A percentile compares a stretch with the other conserved stretches of the same genome.
Evolutionary conservation across 2,888 invertebrate species (phyloP).

Genomic region (Hydropsyche betteni): DNA sequence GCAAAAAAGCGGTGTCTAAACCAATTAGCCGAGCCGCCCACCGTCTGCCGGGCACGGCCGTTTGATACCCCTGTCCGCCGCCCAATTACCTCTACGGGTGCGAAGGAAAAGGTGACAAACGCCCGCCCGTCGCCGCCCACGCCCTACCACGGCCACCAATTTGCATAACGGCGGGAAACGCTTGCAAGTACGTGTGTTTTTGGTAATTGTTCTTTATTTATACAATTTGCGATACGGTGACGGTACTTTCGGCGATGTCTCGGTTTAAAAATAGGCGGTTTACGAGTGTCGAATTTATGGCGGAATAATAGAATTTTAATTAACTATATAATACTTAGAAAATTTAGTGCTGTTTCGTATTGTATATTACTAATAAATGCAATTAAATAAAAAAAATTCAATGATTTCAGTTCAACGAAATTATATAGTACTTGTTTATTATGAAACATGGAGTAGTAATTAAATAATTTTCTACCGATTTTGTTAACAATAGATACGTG

Average conservation of each 20-base stretch:
- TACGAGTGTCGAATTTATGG: not conserved
- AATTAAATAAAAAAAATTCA: no score
- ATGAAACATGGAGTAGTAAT: no score
- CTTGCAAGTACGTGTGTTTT: not conserved
- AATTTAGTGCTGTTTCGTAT: no score
- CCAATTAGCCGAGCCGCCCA: slow-evolving; percentile 40
- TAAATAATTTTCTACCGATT: no score
- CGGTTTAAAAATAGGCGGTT: not conserved
- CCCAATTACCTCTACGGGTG: slow-evolving; percentile 35
- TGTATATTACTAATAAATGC: no score
- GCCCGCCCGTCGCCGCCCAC: not conserved
- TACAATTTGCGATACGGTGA: not conserved
- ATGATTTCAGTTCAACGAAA: no score
- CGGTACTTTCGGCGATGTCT: not conserved
- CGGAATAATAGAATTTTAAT: no score
- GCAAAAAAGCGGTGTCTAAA: slow-evolving; percentile 46
- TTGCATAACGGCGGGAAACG: slow-evolving; percentile 21
- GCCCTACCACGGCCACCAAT: not conserved
- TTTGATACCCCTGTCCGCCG: slow-evolving; percentile 23
- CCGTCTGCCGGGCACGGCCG: slow-evolving; percentile 14
- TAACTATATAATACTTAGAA: no score
- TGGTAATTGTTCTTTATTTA: slow-evolving; percentile 14
- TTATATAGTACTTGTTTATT: no score
- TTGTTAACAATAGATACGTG: no score
- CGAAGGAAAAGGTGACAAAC: slow-evolving; percentile 30